Evolutionary conservation across 1,140 invertebrate species (phyloP).

Genomic region (Pseudomyrmex gracilis): DNA sequence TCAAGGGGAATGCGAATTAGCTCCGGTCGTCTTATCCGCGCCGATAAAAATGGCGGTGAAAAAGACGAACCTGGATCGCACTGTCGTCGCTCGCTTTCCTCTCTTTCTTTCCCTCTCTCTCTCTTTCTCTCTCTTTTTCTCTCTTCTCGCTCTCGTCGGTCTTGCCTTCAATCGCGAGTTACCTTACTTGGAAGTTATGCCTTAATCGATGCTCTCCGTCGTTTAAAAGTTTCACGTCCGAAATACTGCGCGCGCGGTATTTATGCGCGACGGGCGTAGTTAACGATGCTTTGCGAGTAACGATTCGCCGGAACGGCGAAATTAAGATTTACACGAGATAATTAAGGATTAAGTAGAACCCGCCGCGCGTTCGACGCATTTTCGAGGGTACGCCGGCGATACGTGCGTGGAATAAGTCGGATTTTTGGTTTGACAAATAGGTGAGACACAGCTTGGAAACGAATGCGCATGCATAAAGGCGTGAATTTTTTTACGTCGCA

Average conservation of each 20-base stretch:
- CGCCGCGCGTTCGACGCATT: conserved; percentile 45
- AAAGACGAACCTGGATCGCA: conserved; percentile 49
- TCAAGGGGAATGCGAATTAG: conserved; percentile 85
- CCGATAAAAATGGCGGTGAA: conserved; percentile 77
- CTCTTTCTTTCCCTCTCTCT: not conserved
- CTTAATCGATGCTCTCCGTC: conserved; percentile 67
- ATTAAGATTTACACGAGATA: conserved; percentile 62
- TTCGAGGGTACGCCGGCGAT: conserved; percentile 34
- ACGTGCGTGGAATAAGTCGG: conserved; percentile 53
- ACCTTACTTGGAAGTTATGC: conserved; percentile 65
- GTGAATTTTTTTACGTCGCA: too few species aligned
- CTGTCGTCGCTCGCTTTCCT: not conserved
- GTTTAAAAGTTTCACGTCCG: conserved; percentile 69
- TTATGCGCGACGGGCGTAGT: conserved; percentile 28
- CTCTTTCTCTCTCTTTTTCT: not conserved
- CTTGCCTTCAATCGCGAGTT: conserved; percentile 29
- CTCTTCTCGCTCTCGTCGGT: too few species aligned
- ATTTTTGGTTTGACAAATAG: conserved; percentile 55
- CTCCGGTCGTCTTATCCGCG: conserved; percentile 75
- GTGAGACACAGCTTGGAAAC: conserved; percentile 43
- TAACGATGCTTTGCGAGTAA: conserved; percentile 52
- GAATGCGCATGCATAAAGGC: conserved; percentile 21
- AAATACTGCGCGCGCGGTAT: conserved; percentile 30
- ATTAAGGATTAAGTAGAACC: conserved; percentile 56
- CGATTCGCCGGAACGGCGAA: conserved; percentile 53